Base-by-base conservation (phyloP, 1,140 invertebrate genomes). In the Bombyx mandarina region DNA sequence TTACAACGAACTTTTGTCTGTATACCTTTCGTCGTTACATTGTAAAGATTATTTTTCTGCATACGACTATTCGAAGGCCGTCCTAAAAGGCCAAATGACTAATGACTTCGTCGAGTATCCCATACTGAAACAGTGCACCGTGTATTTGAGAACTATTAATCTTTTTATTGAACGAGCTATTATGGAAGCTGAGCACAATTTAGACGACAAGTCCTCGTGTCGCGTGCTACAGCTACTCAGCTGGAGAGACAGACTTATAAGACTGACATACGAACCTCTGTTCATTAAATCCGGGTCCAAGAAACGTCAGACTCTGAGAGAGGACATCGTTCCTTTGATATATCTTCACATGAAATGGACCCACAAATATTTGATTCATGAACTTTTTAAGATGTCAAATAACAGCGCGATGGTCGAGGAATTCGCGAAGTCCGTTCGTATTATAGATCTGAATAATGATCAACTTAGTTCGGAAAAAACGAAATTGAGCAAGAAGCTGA, bases 321-420 rank as follows among this genome's bases (percentile, higher is more conserved):
- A 86, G 59, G 80, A 86, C 44, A 77, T 86, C 4, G 68, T 89
- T 10, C 77, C 82, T 10, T 78, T 87, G 51, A 58, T 90, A 10
- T 76, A 88, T 56, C 69, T 90, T 7, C 89, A 90, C 63, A 89
- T 86, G 58, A 89, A 88, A 75, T 91, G 90, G 90, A 67, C 90
- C n/a, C 63, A 82, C 49, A 91, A 90, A 69, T 77, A 88, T 77
- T 75, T 89, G 45, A 66, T 90, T 7, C 52, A 57, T 57, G 69
- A 75, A 54, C 45, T 89, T 26, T 72, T 71, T 43, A 67, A 73
- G 43, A n/a, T 82, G 3, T 52, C 74, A 8, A 45, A 49, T 7
- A 66, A 79, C 43, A 50, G 62, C 18, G 60, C 61, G 48, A 22
- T 66, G 1, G 12, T 65, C 10, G 56, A 64, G 10, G 63, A 62